Base-by-base conservation (phyloP, 1,140 invertebrate species). In the Hypothenemus hampei region DNA sequence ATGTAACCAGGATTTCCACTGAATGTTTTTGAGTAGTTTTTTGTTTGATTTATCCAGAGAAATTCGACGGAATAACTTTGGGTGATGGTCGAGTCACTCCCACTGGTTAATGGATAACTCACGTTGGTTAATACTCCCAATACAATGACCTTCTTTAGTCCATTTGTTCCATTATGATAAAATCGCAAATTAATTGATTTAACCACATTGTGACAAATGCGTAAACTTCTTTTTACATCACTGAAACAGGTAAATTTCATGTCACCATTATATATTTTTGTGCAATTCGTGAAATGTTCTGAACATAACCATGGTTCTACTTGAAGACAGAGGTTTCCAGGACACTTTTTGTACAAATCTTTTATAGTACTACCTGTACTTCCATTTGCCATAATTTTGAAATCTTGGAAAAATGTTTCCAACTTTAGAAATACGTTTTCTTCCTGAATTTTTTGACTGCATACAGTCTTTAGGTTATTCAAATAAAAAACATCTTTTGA, bases 1-100 rank as follows among this genome's bases (percentile, higher is more conserved):
- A 78, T 61, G 62, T 87, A 87, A 3, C 85, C 84, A 11, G 84
- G 82, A 70, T 83, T 84, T 40, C 85, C 85, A 69, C 84, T 87
- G 33, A 78, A 62, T 39, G 63, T 60, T 64, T 72, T 63, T 8
- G 74, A 65, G 39, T 63, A 58, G 36, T 66, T 65, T 26, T 64
- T 58, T 8, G 64, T 53, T 46, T 68, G 57, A 31, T 72, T 67
- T 22, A 60, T 61, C 78, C 80, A 81, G 33, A 73, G 49, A 59
- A 77, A 81, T 16, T 62, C 62, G 0, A 79, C 67, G 59, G 74
- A 65, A 48, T 78, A 77, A 21, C 73, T 58, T 69, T 82, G 79
- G 43, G 67, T 59, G 61, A 79, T 74, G 55, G 48, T 10, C 47
- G 13, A 43, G 47, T 65, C 22, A 7, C 65, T 11, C 1, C 11